These are phyloP conservation scores for Saccostrea cuccullata DNA, from an alignment of 1,140 invertebrate species.

Conservation along the genomic window DNA sequence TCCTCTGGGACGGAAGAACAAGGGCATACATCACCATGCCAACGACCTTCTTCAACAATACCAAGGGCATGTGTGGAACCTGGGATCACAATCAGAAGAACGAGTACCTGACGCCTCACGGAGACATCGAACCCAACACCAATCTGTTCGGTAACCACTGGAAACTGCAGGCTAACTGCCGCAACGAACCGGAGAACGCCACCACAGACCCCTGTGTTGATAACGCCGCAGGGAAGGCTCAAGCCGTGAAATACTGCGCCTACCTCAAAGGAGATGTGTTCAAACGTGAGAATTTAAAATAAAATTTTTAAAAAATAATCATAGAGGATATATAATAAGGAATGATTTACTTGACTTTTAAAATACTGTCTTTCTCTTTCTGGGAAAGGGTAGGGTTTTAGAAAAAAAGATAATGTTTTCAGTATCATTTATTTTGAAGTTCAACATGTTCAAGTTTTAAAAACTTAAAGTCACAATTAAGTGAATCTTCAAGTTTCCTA, in stretches of 20 bases:
- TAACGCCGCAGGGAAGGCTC: slow-evolving; percentile 64
- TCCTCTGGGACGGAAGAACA: slow-evolving; percentile 86
- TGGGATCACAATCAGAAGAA: slow-evolving; percentile 92
- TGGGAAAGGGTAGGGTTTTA: too few species aligned
- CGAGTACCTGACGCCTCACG: slow-evolving; percentile 92
- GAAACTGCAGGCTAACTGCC: slow-evolving; percentile 88
- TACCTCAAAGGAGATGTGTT: slow-evolving; percentile 70
- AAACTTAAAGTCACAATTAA: too few species aligned
- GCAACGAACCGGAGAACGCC: slow-evolving; percentile 80
- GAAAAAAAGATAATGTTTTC: too few species aligned
- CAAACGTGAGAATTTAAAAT: slow-evolving; percentile 41
- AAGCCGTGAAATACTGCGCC: slow-evolving; percentile 68
- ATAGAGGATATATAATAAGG: not conserved
- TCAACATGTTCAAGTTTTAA: too few species aligned
- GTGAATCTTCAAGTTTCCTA: too few species aligned
- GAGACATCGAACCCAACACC: slow-evolving; percentile 86
- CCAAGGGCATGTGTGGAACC: slow-evolving; percentile 90
- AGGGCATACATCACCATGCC: slow-evolving; percentile 90
- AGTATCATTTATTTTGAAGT: too few species aligned
- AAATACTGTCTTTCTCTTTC: too few species aligned
- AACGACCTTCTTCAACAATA: slow-evolving; percentile 83
- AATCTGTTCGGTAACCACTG: slow-evolving; percentile 92
- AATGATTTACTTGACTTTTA: too few species aligned
- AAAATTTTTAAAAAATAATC: not conserved
- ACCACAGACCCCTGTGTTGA: slow-evolving; percentile 65